Base-by-base conservation (phyloP, 2,888 invertebrate species). In the Petrolisthes manimaculis region DNA sequence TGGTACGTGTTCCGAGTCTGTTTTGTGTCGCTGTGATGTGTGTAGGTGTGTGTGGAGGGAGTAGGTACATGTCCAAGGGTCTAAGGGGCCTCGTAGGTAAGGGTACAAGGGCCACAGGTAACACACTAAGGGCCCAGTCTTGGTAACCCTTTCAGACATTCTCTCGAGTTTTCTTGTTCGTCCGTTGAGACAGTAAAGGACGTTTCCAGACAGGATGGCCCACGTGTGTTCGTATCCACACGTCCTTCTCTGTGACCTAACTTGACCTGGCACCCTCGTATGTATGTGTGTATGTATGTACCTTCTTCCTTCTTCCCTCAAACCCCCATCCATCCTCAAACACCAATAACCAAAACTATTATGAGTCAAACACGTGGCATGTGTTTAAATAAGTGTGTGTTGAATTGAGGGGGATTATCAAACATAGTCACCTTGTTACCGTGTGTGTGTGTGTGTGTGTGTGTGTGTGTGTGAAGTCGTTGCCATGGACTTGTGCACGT, bases 171-270 rank as follows among this genome's bases (percentile, higher is more conserved):
- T 88, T 88, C 88, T 88, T 88, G 88, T 80, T 37, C 88, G 88
- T 74, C 88, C 88, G 88, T 84, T 87, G 88, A 88, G 88, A 88
- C 88, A 88, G 88, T 80, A 80, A 88, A 88, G 88, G 88, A 88
- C 88, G 88, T 88, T 88, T 88, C 84, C 84, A 88, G 84, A 80
- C 88, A n/a, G 84, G 88, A 84, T 88, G 88, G 88, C 69, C 84
- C 84, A 84, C 88, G 88, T 80, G 88, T 81, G 88, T 88, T 88
- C 88, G 88, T 56, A 80, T 84, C 69, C 67, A 53, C 71, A 56
- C 83, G 69, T 21, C 75, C 69, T 77, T 53, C 80, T 83, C n/a
- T n/a, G n/a, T n/a, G n/a, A n/a, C n/a, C n/a, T n/a, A n/a, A n/a
- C 83, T 75, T 84, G 88, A 88, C 84, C 79, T 84, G 71, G 18